phyloP scores from a whole-genome alignment of 2,797 vertebrate species.

The Fistularia tabacaria region DNA sequence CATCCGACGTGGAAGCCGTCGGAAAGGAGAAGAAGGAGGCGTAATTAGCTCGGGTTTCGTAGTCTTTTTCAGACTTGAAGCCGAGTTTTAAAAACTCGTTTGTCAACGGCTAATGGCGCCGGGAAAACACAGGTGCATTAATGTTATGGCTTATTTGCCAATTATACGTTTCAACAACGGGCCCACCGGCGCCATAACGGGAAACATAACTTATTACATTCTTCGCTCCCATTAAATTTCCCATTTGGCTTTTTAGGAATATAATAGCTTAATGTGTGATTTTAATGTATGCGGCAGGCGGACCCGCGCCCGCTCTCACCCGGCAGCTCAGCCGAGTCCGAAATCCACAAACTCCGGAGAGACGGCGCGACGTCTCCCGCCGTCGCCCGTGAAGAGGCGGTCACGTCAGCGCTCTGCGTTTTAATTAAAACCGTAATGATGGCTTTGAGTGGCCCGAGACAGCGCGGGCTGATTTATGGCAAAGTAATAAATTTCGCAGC shows the following conservation, averaged over 20 bases:
- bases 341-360: too few species aligned
- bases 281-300: conserved; percentile 7
- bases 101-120: conserved; percentile 22
- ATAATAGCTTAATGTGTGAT: background rate
- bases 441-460: conserved; percentile 27
- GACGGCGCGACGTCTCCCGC: too few species aligned
- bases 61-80: background rate
- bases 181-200: conserved; percentile 1
- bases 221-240: background rate
- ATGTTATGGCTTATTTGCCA: conserved; percentile 7
- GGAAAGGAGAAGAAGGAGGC: conserved; percentile 5
- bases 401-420: conserved; percentile 8
- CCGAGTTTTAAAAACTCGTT: conserved; percentile 21
- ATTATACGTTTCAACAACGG: conserved; percentile 16
- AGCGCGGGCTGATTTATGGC: conserved; percentile 44
- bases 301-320: too few species aligned
- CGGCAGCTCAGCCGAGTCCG: too few species aligned
- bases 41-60: conserved; percentile 8
- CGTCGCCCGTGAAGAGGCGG: too few species aligned
- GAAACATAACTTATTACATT: conserved; percentile 4
- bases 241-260: conserved; percentile 1
- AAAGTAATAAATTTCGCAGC: conserved; percentile 53
- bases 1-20: conserved; percentile 11
- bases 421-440: conserved; percentile 53
- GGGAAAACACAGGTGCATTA: conserved; percentile 12